phyloP scores from a whole-genome alignment of 2,797 vertebrate genomes.

The Bradypodion pumilum region DNA sequence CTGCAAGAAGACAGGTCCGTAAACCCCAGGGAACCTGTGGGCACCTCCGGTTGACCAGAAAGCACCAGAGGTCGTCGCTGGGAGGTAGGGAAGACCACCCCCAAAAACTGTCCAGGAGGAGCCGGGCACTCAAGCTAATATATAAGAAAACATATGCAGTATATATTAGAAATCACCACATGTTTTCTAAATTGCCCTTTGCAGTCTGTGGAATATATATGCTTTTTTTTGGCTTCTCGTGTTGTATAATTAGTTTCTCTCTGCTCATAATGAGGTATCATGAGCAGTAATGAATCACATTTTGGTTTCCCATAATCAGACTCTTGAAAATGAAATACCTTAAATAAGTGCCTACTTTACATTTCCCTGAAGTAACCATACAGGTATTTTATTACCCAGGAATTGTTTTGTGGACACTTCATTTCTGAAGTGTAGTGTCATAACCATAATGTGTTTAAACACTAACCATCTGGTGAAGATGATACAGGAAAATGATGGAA shows the following conservation, averaged over 20 bases:
- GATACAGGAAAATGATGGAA: not conserved
- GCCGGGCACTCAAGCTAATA: too few species aligned
- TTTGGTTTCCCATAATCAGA: conserved; percentile 2
- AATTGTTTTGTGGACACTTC: conserved; percentile 4
- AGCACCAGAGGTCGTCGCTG: too few species aligned
- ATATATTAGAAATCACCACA: too few species aligned
- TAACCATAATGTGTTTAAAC: not conserved
- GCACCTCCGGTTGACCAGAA: too few species aligned
- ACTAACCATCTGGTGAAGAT: not conserved
- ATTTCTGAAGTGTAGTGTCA: conserved; percentile 1
- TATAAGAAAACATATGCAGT: too few species aligned
- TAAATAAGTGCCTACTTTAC: conserved; percentile 17
- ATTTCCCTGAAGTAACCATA: conserved; percentile 19
- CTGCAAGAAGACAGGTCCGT: too few species aligned
- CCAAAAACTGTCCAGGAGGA: too few species aligned
- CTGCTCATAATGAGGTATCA: not conserved
- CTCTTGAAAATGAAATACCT: conserved; percentile 21
- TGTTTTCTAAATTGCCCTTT: not conserved
- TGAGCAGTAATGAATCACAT: not conserved
- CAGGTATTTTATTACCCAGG: conserved; percentile 4
- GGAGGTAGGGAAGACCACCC: too few species aligned
- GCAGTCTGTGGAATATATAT: not conserved
- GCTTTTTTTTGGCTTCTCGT: not conserved
- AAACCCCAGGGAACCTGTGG: too few species aligned
- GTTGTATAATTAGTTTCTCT: conserved; percentile 1